These are phyloP conservation scores for Trididemnum miniatum DNA, from an alignment of 23 tunicate species.

Conservation along the genomic window DNA sequence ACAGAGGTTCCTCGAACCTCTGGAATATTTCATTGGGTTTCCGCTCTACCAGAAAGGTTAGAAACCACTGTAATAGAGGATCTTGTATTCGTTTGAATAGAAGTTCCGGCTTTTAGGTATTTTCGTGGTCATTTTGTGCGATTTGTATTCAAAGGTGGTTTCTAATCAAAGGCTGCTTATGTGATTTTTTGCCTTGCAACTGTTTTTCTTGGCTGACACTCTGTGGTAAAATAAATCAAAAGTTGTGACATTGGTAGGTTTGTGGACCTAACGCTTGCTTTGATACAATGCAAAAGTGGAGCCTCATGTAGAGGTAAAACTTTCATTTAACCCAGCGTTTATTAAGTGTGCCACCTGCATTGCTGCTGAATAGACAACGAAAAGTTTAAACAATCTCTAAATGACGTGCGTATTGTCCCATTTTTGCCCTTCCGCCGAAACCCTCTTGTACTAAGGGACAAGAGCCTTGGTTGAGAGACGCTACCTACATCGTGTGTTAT, in stretches of 20 bases:
- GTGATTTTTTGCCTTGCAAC: too few species aligned
- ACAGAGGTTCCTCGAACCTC: too few species aligned
- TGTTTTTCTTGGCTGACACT: not conserved
- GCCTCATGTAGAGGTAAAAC: not conserved
- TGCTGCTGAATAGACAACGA: not conserved
- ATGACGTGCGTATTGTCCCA: not conserved
- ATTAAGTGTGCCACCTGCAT: not conserved
- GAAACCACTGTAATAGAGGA: too few species aligned
- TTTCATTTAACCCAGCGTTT: not conserved
- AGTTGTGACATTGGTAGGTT: not conserved
- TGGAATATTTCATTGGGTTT: too few species aligned
- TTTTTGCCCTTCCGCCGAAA: too few species aligned
- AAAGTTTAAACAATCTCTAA: not conserved
- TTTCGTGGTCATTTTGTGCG: too few species aligned
- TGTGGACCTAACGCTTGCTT: not conserved
- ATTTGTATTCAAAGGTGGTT: too few species aligned
- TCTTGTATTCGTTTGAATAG: not conserved
- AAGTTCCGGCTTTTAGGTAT: not conserved
- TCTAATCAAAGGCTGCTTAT: too few species aligned
- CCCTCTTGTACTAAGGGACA: too few species aligned
- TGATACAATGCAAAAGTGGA: not conserved
- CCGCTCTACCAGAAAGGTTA: too few species aligned
- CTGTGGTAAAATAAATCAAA: not conserved
- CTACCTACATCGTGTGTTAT: too few species aligned
- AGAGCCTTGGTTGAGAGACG: too few species aligned